A percentile compares a stretch with the other conserved stretches of the same genome.
phyloP scores from a whole-genome alignment of 1,140 invertebrate species.

The Paramacrobiotus metropolitanus region DNA sequence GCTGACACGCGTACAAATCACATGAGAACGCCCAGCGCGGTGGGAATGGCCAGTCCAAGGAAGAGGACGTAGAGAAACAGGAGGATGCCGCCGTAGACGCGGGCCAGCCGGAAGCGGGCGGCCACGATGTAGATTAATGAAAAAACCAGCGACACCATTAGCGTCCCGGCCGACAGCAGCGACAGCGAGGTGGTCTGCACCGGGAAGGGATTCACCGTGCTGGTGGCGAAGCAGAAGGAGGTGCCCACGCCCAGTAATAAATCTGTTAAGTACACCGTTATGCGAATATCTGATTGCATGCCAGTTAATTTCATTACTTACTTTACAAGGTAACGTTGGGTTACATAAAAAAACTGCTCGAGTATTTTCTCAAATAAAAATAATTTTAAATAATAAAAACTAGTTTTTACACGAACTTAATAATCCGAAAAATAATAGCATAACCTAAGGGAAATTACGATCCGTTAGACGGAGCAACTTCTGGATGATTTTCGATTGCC shows the following conservation, averaged over 20 bases:
- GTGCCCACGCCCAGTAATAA: constrained; percentile 30
- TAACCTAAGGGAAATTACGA: no score
- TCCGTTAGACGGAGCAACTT: no score
- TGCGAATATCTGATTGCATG: constrained; percentile 7
- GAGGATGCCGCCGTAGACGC: constrained; percentile 23
- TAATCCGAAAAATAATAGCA: no score
- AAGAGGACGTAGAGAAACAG: constrained; percentile 24
- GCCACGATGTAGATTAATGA: constrained; percentile 20
- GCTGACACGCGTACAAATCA: no score
- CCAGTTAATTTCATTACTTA: neutral
- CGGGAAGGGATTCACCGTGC: constrained; percentile 17
- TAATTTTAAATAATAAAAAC: no score
- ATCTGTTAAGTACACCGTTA: constrained; percentile 20
- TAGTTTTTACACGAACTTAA: no score
- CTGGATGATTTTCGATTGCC: no score
- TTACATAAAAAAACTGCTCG: no score
- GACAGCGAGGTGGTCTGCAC: constrained; percentile 21
- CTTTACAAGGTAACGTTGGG: constrained; percentile 7
- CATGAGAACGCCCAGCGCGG: neutral
- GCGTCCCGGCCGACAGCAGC: constrained; percentile 21
- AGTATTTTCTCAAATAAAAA: no score
- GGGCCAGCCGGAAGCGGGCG: constrained; percentile 21
- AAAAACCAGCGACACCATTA: constrained; percentile 23
- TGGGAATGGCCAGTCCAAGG: constrained; percentile 19
- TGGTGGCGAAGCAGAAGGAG: constrained; percentile 26